phyloP scores from a whole-genome alignment of 2,797 vertebrate genomes.

The Psittacula echo region DNA sequence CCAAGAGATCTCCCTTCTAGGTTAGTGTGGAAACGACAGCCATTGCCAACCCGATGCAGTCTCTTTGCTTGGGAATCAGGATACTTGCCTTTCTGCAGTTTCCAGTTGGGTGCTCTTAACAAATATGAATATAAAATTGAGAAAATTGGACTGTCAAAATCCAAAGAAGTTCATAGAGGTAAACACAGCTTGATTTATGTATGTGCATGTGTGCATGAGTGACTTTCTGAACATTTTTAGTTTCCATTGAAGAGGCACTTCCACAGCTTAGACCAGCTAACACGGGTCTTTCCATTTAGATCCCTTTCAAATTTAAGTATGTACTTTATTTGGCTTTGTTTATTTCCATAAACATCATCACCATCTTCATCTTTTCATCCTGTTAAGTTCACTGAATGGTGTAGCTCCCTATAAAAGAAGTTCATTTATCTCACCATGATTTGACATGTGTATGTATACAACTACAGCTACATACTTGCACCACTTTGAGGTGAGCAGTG shows the following conservation, averaged over 20 bases:
- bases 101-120: not conserved
- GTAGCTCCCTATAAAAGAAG: not conserved
- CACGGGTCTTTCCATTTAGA: not conserved
- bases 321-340: not conserved
- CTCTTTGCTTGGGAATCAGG: not conserved
- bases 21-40: not conserved
- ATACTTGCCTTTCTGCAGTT: not conserved
- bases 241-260: not conserved
- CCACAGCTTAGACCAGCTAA: not conserved
- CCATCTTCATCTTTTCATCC: not conserved
- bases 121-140: not conserved
- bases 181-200: not conserved
- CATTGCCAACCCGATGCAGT: fast-evolving
- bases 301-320: not conserved
- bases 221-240: not conserved
- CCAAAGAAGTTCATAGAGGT: not conserved
- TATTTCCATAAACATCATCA: not conserved
- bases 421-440: not conserved
- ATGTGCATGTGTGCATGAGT: not conserved
- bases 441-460: not conserved
- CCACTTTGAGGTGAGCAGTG: not conserved
- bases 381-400: not conserved
- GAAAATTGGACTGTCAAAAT: not conserved
- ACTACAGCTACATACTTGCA: not conserved
- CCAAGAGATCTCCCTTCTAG: not conserved